Evolutionary conservation across 2,797 vertebrate species (phyloP).

Genomic region (Chiroxiphia lanceolata): DNA sequence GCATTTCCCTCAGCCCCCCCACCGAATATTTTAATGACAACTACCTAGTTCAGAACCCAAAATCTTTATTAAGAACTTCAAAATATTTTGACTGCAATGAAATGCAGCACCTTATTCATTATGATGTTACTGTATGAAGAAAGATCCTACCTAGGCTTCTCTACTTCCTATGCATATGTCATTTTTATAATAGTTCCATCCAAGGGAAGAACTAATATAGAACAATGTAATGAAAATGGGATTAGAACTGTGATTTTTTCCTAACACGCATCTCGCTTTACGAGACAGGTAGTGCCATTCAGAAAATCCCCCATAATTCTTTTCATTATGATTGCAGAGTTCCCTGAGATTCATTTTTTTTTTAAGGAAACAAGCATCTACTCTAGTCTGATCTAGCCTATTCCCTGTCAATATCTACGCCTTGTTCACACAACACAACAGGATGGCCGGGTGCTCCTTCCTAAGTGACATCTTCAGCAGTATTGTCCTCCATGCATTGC

Average conservation of each 20-base stretch:
- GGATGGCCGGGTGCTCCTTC: not conserved
- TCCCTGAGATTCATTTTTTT: not conserved
- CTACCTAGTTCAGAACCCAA: not conserved
- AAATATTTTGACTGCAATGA: constrained; percentile 30
- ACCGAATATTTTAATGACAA: not conserved
- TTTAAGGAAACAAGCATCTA: constrained; percentile 9
- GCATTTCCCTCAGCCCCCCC: not conserved
- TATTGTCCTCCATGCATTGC: not conserved
- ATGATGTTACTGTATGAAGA: not conserved
- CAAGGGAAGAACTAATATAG: not conserved
- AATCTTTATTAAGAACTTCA: not conserved
- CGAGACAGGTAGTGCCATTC: constrained; percentile 4
- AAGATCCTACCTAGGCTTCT: not conserved
- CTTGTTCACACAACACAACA: not conserved
- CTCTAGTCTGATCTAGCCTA: not conserved
- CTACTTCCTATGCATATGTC: not conserved
- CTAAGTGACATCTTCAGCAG: not conserved
- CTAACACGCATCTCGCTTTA: not conserved
- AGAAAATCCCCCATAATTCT: constrained; percentile 54
- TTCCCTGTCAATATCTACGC: not conserved
- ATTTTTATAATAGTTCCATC: not conserved
- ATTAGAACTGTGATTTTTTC: not conserved
- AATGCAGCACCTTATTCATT: not conserved
- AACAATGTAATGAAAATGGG: not conserved
- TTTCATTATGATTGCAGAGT: constrained; percentile 41